A percentile compares a stretch with the other conserved stretches of the same genome.
Conservation (phyloP, 2,888 invertebrate species). For the Chrysolina oricalcia region DNA sequence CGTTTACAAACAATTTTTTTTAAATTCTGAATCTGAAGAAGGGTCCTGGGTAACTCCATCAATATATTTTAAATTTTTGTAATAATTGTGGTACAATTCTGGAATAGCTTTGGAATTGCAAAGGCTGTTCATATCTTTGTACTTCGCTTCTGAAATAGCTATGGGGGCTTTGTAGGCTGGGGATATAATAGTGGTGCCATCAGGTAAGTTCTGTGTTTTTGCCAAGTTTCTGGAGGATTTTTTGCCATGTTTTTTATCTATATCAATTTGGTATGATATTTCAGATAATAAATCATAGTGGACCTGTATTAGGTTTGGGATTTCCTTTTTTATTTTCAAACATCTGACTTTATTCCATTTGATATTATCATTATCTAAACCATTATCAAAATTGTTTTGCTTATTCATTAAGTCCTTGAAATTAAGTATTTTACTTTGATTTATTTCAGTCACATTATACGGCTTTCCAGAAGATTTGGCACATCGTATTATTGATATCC, state of each 20-base stretch:
- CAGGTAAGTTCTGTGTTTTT: slow-evolving; percentile 1
- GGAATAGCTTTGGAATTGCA: slow-evolving; percentile 18
- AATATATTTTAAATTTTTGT: slow-evolving; percentile 14
- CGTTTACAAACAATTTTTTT: not conserved
- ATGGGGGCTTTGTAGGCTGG: slow-evolving; percentile 2
- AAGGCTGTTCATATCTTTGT: slow-evolving; percentile 24
- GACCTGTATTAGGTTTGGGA: slow-evolving; percentile 5
- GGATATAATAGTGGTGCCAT: not conserved
- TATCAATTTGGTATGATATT: slow-evolving; percentile 5
- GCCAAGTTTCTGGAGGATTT: not conserved
- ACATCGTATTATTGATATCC: slow-evolving; percentile 18
- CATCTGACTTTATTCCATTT: slow-evolving; percentile 17
- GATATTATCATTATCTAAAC: slow-evolving; percentile 11
- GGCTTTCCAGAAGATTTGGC: slow-evolving; percentile 21
- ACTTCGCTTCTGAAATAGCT: slow-evolving; percentile 14
- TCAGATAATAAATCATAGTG: slow-evolving; percentile 27
- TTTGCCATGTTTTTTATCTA: not conserved
- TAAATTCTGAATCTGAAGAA: slow-evolving; percentile 5
- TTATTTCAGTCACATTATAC: slow-evolving; percentile 14
- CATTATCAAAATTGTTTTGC: slow-evolving; percentile 14
- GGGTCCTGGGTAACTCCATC: slow-evolving; percentile 8
- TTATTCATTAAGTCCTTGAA: slow-evolving; percentile 15
- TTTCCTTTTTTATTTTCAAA: slow-evolving; percentile 14
- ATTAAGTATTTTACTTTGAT: slow-evolving; percentile 15
- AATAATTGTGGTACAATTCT: slow-evolving; percentile 11